Evolutionary conservation across 2,888 invertebrate genomes (phyloP).

Genomic region (Leptothorax acervorum): DNA sequence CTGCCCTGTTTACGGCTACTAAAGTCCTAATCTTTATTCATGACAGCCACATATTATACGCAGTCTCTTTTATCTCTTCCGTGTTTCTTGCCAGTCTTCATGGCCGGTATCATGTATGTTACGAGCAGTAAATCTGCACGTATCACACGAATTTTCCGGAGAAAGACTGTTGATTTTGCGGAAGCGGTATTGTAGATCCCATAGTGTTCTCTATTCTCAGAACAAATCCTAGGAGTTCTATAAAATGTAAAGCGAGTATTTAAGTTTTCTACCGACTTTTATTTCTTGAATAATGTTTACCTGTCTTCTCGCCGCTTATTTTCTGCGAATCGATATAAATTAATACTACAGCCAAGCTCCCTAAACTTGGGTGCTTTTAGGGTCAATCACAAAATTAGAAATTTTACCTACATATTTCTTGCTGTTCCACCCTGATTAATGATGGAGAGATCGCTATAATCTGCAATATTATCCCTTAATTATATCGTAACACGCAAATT

Average conservation of each 20-base stretch:
- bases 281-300: slow-evolving; percentile 1
- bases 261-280: slow-evolving; percentile 52
- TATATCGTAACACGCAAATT: slow-evolving; percentile 35
- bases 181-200: slow-evolving; percentile 23
- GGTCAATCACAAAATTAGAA: background rate
- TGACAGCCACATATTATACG: slow-evolving; percentile 15
- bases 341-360: background rate
- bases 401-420: background rate
- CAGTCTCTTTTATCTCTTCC: slow-evolving; percentile 56
- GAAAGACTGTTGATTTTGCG: slow-evolving; percentile 52
- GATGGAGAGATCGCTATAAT: background rate
- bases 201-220: slow-evolving; percentile 42
- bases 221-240: slow-evolving; percentile 58
- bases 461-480: background rate
- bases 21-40: slow-evolving; percentile 34
- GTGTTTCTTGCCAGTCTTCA: slow-evolving; percentile 1
- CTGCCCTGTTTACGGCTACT: background rate
- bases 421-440: background rate
- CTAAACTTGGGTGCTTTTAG: background rate
- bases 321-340: background rate
- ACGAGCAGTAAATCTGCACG: slow-evolving; percentile 51
- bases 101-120: slow-evolving; percentile 26
- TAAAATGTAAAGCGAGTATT: slow-evolving; percentile 57
- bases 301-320: background rate
- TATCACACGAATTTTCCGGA: slow-evolving; percentile 53